Base-by-base conservation (phyloP, 2,888 invertebrate species). In the Trilocha varians region DNA sequence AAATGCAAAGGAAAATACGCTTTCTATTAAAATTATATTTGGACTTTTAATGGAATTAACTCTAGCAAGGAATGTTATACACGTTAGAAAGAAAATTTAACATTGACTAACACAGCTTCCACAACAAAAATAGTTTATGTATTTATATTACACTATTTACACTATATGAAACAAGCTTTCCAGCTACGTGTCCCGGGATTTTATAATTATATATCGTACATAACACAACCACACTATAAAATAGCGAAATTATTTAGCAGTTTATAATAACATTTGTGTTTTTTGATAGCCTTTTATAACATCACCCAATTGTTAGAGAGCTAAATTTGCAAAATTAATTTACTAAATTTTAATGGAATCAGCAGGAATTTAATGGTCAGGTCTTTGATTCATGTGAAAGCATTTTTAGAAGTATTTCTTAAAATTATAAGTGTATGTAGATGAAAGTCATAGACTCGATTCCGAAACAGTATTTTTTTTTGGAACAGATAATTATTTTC, bases 181-280 rank as follows among this genome's bases (percentile, higher is more conserved):
- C 52, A 49, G 56, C 78, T 82, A 79, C 75, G 70, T 72, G 75
- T 70, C 66, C 68, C 66, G 70, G 74, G 66, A 74, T 71, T 76
- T 70, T 69, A 54, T 48, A 56, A 58, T 59, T 70, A 72, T 79
- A 77, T 78, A 82, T 75, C 67, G 65, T 80, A 83, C 76, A 80
- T 78, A 79, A 83, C 84, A 85, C 84, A 85, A 85, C 84, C 79
- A 79, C 78, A 74, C 82, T 84, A 84, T 78, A 70, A 74, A 78
- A 76, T 82, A 82, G 76, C 74, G 65, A 76, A 58, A 60, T 55
- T 59, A 39, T 57, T 53, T 58, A 46, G 43, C 57, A 59, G 49
- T 34, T 52, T 56, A 52, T 52, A 70, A 47, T 62, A 56, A 68
- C 56, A 59, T 53, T 57, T 55, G 52, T 44, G 50, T 42, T 34